phyloP scores from a whole-genome alignment of 2,113 vertebrate genomes.

The Panthera tigris region DNA sequence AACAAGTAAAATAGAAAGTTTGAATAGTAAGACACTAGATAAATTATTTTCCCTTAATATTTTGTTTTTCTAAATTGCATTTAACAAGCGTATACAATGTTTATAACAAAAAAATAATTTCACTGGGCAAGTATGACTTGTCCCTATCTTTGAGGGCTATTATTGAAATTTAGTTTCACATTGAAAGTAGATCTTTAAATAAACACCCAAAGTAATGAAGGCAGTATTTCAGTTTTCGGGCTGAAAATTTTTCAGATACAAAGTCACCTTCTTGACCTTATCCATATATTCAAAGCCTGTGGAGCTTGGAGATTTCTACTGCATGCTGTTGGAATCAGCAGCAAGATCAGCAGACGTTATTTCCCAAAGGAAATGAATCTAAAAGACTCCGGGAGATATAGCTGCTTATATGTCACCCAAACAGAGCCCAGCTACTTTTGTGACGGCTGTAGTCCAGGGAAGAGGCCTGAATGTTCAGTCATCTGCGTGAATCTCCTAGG shows the following conservation, averaged over 20 bases:
- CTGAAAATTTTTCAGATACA: constrained; percentile 37
- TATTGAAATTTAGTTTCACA: constrained; percentile 31
- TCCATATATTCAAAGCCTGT: constrained; percentile 35
- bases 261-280: constrained; percentile 49
- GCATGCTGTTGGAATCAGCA: neutral
- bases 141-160: constrained; percentile 1
- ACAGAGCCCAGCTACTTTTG: neutral
- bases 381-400: neutral
- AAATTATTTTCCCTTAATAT: neutral
- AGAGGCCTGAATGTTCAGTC: neutral
- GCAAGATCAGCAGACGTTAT: constrained; percentile 15
- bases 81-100: constrained; percentile 35
- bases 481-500: neutral
- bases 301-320: neutral
- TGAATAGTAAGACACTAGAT: neutral
- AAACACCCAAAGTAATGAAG: constrained; percentile 47
- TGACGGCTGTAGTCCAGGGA: neutral
- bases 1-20: neutral
- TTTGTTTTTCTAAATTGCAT: constrained; percentile 28
- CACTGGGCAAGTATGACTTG: neutral
- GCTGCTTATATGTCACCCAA: neutral
- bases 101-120: constrained; percentile 48
- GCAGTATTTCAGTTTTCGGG: constrained; percentile 58
- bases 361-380: constrained; percentile 64
- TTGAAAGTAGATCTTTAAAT: constrained; percentile 51